Evolutionary conservation across 1,140 invertebrate genomes (phyloP).

Genomic region (Penaeus japonicus): DNA sequence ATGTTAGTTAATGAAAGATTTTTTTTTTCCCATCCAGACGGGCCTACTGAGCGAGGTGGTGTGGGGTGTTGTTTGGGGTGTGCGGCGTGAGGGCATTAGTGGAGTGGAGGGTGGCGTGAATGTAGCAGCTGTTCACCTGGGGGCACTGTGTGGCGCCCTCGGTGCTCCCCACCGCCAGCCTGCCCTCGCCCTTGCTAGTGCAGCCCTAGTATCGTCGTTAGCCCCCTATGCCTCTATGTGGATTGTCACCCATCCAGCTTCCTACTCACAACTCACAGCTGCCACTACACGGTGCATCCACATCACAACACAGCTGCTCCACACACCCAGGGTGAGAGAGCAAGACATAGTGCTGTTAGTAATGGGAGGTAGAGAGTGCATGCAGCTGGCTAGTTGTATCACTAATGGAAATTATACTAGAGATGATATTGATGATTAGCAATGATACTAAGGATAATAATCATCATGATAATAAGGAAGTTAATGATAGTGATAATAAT

Average conservation of each 20-base stretch:
- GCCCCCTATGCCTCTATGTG: constrained; percentile 35
- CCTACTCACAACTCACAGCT: constrained; percentile 35
- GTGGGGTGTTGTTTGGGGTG: constrained; percentile 42
- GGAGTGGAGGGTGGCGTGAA: constrained; percentile 45
- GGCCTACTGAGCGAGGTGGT: constrained; percentile 37
- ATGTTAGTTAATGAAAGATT: background rate
- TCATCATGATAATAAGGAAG: too few species aligned
- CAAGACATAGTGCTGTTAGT: too few species aligned
- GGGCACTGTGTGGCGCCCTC: constrained; percentile 32
- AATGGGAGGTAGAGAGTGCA: too few species aligned
- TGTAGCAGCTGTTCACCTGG: constrained; percentile 41
- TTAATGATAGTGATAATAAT: too few species aligned
- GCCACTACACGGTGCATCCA: constrained; percentile 35
- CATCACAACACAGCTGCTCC: constrained; percentile 39
- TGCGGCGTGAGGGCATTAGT: constrained; percentile 20
- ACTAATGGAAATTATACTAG: too few species aligned
- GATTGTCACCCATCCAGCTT: constrained; percentile 34
- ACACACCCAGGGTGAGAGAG: constrained; percentile 23
- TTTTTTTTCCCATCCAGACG: constrained; percentile 14
- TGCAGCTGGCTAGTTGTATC: too few species aligned
- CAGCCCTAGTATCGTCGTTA: constrained; percentile 21
- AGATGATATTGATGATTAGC: too few species aligned
- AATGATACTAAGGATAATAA: too few species aligned
- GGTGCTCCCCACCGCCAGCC: constrained; percentile 32
- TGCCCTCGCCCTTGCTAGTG: constrained; percentile 30